These are phyloP conservation scores for Atractosteus spatula DNA, from an alignment of 2,113 vertebrate species.

Conservation along the genomic window DNA sequence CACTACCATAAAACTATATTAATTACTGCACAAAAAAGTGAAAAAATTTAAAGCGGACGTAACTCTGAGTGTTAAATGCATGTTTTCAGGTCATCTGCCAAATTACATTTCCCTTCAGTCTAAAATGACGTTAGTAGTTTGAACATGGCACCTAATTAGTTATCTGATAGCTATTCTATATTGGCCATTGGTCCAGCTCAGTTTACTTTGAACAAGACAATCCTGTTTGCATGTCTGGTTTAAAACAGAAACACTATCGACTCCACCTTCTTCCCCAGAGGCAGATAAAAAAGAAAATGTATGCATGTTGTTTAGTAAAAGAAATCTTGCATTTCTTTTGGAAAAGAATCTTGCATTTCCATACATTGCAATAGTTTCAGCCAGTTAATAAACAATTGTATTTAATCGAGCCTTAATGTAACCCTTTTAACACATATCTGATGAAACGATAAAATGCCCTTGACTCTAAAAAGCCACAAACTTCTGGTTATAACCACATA, in stretches of 20 bases:
- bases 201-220: background rate
- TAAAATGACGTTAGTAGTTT: slow-evolving; percentile 12
- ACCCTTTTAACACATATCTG: background rate
- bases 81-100: slow-evolving; percentile 17
- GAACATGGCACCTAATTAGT: slow-evolving; percentile 35
- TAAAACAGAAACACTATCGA: background rate
- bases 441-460: background rate
- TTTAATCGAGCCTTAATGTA: too few species aligned
- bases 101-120: slow-evolving; percentile 24
- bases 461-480: background rate
- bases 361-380: background rate
- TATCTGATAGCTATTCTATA: slow-evolving; percentile 25
- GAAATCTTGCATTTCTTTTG: background rate
- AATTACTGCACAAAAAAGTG: background rate
- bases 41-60: slow-evolving; percentile 33
- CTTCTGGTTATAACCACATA: slow-evolving; percentile 2
- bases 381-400: background rate
- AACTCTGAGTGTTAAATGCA: slow-evolving; percentile 16
- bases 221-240: background rate
- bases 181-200: slow-evolving; percentile 30
- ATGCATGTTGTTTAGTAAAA: background rate
- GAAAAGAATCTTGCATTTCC: too few species aligned
- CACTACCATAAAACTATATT: background rate
- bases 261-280: background rate
- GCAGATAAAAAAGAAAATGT: background rate